Evolutionary conservation across 2,888 invertebrate species (phyloP).

Genomic region (Geotrupes spiniger): DNA sequence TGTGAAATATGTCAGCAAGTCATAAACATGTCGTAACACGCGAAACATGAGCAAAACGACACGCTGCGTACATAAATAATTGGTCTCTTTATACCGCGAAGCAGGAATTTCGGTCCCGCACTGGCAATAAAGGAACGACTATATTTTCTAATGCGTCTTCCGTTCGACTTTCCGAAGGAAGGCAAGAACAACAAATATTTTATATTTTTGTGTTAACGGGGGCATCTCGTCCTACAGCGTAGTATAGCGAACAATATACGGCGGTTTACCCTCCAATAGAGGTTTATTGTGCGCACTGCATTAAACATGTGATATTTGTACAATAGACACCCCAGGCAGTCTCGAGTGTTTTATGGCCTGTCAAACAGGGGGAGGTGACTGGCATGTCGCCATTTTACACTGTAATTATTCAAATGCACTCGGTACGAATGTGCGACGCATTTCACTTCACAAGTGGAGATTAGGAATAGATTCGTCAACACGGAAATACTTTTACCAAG

Average conservation of each 20-base stretch:
- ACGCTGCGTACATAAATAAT: too few species aligned
- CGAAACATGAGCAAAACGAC: too few species aligned
- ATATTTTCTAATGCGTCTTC: too few species aligned
- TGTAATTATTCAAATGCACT: slow-evolving; percentile 30
- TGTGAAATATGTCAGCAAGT: too few species aligned
- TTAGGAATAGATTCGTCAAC: not conserved
- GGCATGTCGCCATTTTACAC: slow-evolving; percentile 24
- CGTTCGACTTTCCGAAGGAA: too few species aligned
- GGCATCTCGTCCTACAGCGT: not conserved
- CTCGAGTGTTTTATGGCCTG: slow-evolving; percentile 32
- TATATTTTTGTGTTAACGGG: too few species aligned
- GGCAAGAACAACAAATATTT: too few species aligned
- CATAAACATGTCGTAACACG: too few species aligned
- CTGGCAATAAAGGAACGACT: too few species aligned
- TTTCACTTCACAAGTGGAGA: not conserved
- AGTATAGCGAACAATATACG: not conserved
- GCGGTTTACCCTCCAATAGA: slow-evolving; percentile 3
- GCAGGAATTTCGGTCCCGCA: too few species aligned
- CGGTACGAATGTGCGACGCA: slow-evolving; percentile 7
- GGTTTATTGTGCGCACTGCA: slow-evolving; percentile 30
- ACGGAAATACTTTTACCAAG: not conserved
- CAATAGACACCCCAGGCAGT: slow-evolving; percentile 31
- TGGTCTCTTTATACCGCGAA: too few species aligned
- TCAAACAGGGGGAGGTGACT: slow-evolving; percentile 28
- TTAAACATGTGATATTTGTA: slow-evolving; percentile 33